Conservation (phyloP, 2,113 vertebrate species). For the Ceyx cyanopectus region DNA sequence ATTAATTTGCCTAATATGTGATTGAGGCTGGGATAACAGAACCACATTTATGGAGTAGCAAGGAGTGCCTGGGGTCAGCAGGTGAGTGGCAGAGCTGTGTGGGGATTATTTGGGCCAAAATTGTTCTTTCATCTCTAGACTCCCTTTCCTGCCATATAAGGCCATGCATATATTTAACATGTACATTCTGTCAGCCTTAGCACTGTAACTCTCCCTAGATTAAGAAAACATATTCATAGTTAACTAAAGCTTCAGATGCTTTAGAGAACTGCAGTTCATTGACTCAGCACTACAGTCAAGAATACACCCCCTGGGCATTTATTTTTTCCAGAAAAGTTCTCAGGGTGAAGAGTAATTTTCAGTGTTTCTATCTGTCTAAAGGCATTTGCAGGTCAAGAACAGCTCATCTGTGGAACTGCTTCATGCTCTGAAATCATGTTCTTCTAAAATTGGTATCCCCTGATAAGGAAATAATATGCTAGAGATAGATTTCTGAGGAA, state of each 20-base stretch:
- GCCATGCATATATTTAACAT: neutral
- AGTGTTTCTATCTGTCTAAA: conserved; percentile 12
- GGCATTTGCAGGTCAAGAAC: conserved; percentile 11
- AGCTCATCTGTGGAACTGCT: neutral
- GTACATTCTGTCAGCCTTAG: neutral
- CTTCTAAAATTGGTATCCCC: neutral
- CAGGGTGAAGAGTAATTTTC: neutral
- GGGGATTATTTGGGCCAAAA: neutral
- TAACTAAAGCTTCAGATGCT: neutral
- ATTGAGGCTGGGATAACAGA: neutral
- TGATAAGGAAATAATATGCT: neutral
- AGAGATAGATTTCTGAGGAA: neutral
- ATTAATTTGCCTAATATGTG: neutral
- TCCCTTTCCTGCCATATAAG: neutral
- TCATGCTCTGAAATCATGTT: neutral
- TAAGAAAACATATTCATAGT: neutral
- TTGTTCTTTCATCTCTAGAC: neutral
- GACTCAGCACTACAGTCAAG: neutral
- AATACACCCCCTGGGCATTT: neutral
- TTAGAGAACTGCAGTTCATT: neutral
- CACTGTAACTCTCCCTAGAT: neutral
- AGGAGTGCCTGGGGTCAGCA: neutral
- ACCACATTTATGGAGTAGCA: neutral
- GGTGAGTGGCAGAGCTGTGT: neutral
- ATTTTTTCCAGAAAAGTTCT: neutral